Conservation (phyloP, 2,797 vertebrate genomes). For the Acipenser oxyrinchus region DNA sequence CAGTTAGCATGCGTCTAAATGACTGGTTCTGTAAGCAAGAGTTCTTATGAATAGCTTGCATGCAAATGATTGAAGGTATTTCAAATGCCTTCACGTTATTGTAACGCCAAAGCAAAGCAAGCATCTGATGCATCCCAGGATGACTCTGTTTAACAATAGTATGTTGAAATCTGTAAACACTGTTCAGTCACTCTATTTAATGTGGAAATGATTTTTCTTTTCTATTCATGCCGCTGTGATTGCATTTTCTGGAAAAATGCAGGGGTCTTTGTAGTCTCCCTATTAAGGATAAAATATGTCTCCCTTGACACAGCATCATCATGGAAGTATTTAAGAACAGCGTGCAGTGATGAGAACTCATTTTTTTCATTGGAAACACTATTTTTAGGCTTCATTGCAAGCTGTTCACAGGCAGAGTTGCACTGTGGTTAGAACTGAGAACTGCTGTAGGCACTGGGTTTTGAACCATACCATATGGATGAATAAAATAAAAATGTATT, state of each 20-base stretch:
- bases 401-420: background rate
- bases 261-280: conserved; percentile 1
- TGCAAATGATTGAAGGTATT: conserved; percentile 1
- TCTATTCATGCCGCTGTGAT: conserved; percentile 31
- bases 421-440: background rate
- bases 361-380: conserved; percentile 5
- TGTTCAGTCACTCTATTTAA: conserved; percentile 35
- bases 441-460: background rate
- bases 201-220: conserved; percentile 40
- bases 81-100: conserved; percentile 18
- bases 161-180: conserved; percentile 28
- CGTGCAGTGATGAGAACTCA: background rate
- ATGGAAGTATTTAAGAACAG: conserved; percentile 25
- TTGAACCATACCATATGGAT: too few species aligned
- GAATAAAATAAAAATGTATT: too few species aligned
- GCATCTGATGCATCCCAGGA: background rate
- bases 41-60: conserved; percentile 11
- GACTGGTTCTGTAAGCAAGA: conserved; percentile 9
- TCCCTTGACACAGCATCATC: conserved; percentile 20
- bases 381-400: conserved; percentile 2
- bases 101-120: background rate
- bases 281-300: conserved; percentile 11
- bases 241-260: conserved; percentile 14
- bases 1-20: background rate
- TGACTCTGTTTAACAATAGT: background rate